Base-by-base conservation (phyloP, 2,888 invertebrate genomes). In the Eristalis pertinax region DNA sequence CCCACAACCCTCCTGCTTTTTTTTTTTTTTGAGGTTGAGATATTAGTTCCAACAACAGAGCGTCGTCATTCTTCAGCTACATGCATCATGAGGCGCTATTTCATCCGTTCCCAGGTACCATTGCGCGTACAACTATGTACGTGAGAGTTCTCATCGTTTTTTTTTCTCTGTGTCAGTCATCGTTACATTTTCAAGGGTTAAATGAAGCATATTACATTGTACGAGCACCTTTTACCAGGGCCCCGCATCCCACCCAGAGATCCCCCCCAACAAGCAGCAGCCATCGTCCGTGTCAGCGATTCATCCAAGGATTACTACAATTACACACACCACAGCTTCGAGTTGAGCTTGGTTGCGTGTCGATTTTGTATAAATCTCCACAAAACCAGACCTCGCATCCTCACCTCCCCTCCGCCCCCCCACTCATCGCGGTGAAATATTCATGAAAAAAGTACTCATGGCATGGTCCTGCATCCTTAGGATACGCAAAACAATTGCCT, bases 61-160 rank as follows among this genome's bases (percentile, higher is more conserved):
- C 60, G 26, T 29, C 68, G 72, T 73, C 60, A 41, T 62, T 80
- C 63, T 67, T 72, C 67, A 62, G 15, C 67, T 65, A 24, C 35
- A 85, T 73, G 85, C 85, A 81, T 77, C 85, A 85, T 81, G 81
- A 50, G 73, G 73, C 73, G 41, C 63, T 58, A 85, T 68, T 77
- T 69, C 85, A 85, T 81, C 85, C 81, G 58, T 85, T 22, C 77
- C 19, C 26, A 26, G 35, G 3, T 35, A 35, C 38, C 75, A 56
- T 60, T 26, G 26, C 50, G n/a, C 41, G 38, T 24, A 41, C 32
- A 60, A 50, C 69, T 65, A 38, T 11, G 22, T 15, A 38, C 13
- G 22, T 15, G 38, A 26, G 24, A 29, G n/a, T 32, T n/a, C 2
- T 50, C 35, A 63, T 29, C 29, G 29, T 29, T 32, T 5, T 32